Conservation (phyloP, 2,113 vertebrate genomes). For the Toxotes jaculatrix region DNA sequence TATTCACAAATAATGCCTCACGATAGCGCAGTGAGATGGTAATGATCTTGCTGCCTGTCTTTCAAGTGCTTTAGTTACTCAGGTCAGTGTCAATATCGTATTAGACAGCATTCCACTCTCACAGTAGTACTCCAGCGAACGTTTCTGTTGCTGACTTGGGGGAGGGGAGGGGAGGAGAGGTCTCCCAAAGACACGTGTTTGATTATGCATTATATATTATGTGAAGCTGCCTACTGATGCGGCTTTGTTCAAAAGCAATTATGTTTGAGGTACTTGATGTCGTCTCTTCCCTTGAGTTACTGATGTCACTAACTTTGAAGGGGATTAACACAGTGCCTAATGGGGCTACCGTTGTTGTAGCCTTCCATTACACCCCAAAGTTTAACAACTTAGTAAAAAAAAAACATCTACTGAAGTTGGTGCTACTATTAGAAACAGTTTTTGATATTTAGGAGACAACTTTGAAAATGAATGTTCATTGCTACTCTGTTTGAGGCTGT, state of each 20-base stretch:
- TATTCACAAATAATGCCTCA: conserved; percentile 67
- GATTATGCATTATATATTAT: conserved; percentile 27
- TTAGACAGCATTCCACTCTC: conserved; percentile 72
- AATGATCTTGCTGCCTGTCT: conserved; percentile 47
- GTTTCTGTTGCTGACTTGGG: conserved; percentile 40
- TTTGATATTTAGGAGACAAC: conserved; percentile 50
- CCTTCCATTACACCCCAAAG: conserved; percentile 54
- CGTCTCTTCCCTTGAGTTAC: conserved; percentile 52
- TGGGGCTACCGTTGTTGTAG: conserved; percentile 51
- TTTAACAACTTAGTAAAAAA: conserved; percentile 43
- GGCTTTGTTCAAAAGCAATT: conserved; percentile 43
- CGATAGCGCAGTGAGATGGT: conserved; percentile 17
- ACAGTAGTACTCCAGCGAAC: conserved; percentile 31
- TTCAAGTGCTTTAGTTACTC: conserved; percentile 83
- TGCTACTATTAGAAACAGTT: conserved; percentile 68
- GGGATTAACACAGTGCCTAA: conserved; percentile 77
- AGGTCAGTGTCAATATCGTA: conserved; percentile 67
- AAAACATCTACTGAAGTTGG: conserved; percentile 60
- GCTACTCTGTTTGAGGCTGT: conserved; percentile 29
- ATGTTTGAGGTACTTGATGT: conserved; percentile 36
- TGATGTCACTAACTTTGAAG: conserved; percentile 55
- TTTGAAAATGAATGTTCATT: conserved; percentile 45
- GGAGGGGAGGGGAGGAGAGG: neutral
- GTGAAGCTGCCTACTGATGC: conserved; percentile 29
- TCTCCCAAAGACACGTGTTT: conserved; percentile 57